phyloP scores from a whole-genome alignment of 2,888 invertebrate genomes.

The Yponomeuta sedellus region DNA sequence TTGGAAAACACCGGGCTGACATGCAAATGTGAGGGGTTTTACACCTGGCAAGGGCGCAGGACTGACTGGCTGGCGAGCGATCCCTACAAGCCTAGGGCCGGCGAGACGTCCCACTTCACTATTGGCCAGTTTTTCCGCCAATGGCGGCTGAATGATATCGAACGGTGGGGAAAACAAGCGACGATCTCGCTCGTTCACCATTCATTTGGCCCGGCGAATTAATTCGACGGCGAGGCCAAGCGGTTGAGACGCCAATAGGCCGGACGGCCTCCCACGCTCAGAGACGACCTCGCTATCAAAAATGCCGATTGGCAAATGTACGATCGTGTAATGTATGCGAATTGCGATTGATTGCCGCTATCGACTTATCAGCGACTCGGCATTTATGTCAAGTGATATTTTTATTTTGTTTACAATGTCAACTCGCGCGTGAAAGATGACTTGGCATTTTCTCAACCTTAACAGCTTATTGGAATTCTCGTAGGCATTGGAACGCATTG shows the following conservation, averaged over 20 bases:
- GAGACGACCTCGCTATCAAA: background rate
- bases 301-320: background rate
- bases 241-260: background rate
- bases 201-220: background rate
- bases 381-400: background rate
- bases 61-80: conserved; percentile 54
- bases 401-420: too few species aligned
- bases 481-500: too few species aligned
- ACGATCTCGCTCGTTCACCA: conserved; percentile 37
- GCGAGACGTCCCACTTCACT: background rate
- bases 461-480: too few species aligned
- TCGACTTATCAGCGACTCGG: background rate
- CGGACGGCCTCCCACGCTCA: background rate
- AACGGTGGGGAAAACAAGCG: conserved; percentile 51
- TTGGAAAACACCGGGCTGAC: conserved; percentile 43
- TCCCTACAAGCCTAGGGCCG: background rate
- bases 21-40: conserved; percentile 39
- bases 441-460: too few species aligned
- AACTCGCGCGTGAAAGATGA: too few species aligned
- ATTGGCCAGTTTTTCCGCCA: conserved; percentile 1
- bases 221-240: background rate
- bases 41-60: conserved; percentile 60
- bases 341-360: background rate
- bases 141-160: background rate
- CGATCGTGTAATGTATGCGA: background rate